Base-by-base conservation (phyloP, 2,797 vertebrate species). In the Pempheris klunzingeri region DNA sequence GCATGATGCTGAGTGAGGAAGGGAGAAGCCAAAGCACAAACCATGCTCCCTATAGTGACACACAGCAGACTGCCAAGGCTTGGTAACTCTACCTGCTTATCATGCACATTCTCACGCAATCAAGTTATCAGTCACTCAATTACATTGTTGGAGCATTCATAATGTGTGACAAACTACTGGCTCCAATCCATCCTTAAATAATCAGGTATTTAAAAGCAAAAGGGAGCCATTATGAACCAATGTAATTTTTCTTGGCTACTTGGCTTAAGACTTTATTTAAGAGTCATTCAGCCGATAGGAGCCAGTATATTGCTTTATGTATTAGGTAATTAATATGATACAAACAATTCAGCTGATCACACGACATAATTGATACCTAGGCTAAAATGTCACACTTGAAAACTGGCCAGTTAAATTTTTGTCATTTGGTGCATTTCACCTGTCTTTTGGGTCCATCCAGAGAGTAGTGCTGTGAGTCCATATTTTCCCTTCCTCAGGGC, bases 401-500 rank as follows among this genome's bases (percentile, higher is more conserved):
- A 30, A 1, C 36, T 20, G 13, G 32, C 2, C 22, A 30, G 20
- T 46, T 18, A 13, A 14, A 30, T 64, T 38, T 54, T 61, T 39
- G 12, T 61, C 1, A 0, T 64, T 78, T 73, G 61, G 32, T 22
- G 43, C 38, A 30, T 73, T 71, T 88, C 36, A 57, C 34, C 9
- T 0, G 0, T 26, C 62, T 34, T 71, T 79, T 77, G 55, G 49
- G 15, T 78, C 54, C 55, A 65, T 67, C 59, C 44, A 50, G 14
- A 70, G 69, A 63, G 75, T 41, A 65, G 32, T 81, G 71, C 77
- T 6, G 34, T 68, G 57, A 78, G 79, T 82, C 78, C 78, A 83
- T 87, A 85, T 92, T 92, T 86, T 86, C 87, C 88, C 77, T 78
- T 90, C 88, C 83, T 74, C 74, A 14, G 80, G 64, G 74, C 53